phyloP scores from a whole-genome alignment of 2,888 invertebrate genomes.

The Petrolisthes cinctipes region DNA sequence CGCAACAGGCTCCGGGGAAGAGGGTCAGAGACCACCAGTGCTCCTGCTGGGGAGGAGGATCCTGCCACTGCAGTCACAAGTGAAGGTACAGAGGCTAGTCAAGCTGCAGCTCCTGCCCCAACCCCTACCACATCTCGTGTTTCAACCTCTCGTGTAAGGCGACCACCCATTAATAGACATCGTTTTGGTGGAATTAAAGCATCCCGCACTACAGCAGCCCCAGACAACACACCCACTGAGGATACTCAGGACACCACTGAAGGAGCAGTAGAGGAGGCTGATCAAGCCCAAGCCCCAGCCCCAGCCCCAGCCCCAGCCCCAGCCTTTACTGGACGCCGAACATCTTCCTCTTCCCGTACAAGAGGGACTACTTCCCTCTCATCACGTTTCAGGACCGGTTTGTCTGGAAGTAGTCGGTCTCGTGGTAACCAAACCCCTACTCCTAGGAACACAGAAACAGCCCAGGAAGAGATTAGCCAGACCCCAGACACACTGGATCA shows the following conservation, averaged over 20 bases:
- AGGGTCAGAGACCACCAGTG: conserved; percentile 25
- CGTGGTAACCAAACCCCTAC: not conserved
- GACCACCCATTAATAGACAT: conserved; percentile 27
- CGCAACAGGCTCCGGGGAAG: conserved; percentile 23
- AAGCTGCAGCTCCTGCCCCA: not conserved
- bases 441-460: not conserved
- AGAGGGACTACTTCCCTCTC: not conserved
- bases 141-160: not conserved
- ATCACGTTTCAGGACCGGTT: not conserved
- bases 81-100: not conserved
- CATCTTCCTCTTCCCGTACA: not conserved
- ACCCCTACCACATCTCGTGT: not conserved
- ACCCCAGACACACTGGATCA: not conserved
- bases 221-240: not conserved
- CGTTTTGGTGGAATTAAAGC: conserved; percentile 16
- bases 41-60: conserved; percentile 20
- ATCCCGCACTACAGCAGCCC: conserved; percentile 4
- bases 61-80: not conserved
- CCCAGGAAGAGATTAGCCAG: not conserved
- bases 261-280: not conserved
- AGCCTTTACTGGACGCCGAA: not conserved
- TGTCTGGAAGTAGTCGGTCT: not conserved
- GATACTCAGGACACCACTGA: conserved; percentile 2
- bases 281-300: not conserved
- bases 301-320: conserved; percentile 6